phyloP scores from a whole-genome alignment of 2,113 vertebrate species.

The Percina caprodes region DNA sequence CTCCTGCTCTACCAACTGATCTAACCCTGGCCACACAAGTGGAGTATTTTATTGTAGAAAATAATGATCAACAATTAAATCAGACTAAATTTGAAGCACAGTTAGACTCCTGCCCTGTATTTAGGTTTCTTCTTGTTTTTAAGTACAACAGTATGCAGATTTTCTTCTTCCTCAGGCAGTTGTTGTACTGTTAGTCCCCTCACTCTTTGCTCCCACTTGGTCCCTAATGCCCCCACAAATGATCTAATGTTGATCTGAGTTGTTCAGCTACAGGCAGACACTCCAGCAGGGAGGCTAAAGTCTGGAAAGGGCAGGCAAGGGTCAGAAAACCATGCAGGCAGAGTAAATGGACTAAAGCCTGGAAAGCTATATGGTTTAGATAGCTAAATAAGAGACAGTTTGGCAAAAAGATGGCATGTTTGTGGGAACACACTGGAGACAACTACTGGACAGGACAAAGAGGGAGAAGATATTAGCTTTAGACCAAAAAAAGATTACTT shows the following conservation, averaged over 20 bases:
- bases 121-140: neutral
- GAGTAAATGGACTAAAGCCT: neutral
- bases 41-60: neutral
- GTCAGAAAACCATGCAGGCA: neutral
- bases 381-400: neutral
- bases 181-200: neutral
- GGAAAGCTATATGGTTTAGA: neutral
- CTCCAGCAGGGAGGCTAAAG: neutral
- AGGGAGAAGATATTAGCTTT: too few species aligned
- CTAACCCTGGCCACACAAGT: too few species aligned
- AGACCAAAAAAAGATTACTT: neutral
- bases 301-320: neutral
- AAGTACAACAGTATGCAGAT: neutral
- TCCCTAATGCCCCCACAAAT: constrained; percentile 3
- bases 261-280: neutral
- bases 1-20: too few species aligned
- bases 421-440: neutral
- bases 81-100: neutral
- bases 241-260: neutral
- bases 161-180: neutral
- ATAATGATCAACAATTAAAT: neutral
- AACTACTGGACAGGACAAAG: neutral
- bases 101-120: neutral
- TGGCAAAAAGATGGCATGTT: neutral
- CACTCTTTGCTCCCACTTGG: constrained; percentile 3